These are phyloP conservation scores for Horisme vitalbata DNA, from an alignment of 2,888 invertebrate species.

Conservation along the genomic window DNA sequence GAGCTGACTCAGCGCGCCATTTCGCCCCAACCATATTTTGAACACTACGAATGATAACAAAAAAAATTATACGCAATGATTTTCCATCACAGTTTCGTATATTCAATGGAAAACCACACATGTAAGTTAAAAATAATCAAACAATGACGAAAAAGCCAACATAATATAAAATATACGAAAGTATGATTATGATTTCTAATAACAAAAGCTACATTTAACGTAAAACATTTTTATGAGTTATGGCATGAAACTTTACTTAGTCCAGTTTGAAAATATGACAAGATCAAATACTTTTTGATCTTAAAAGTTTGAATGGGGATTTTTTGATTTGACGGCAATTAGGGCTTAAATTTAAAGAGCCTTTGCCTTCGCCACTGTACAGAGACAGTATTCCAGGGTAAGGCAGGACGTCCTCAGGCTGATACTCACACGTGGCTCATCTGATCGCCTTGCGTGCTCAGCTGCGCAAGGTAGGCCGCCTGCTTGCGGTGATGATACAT, in stretches of 20 bases:
- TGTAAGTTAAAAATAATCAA: too few relatives aligned
- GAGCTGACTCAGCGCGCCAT: conserved; percentile 57
- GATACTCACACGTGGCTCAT: conserved; percentile 54
- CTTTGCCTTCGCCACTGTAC: background rate
- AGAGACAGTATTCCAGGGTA: background rate
- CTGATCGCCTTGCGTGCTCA: conserved; percentile 60
- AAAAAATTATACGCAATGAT: background rate
- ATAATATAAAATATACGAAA: too few relatives aligned
- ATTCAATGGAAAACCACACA: background rate
- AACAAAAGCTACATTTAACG: too few relatives aligned
- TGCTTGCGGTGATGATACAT: conserved; percentile 86
- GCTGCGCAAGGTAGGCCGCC: conserved; percentile 72
- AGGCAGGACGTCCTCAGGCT: background rate
- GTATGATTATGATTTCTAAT: too few relatives aligned
- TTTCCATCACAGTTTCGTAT: background rate
- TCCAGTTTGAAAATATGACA: too few relatives aligned
- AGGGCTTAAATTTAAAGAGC: too few relatives aligned
- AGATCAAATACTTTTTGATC: too few relatives aligned
- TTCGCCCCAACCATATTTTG: conserved; percentile 62
- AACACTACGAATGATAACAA: conserved; percentile 47
- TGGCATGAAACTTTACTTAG: too few relatives aligned
- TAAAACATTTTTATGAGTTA: too few relatives aligned
- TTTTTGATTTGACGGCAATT: too few relatives aligned
- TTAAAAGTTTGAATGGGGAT: too few relatives aligned
- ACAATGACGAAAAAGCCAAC: too few relatives aligned